These are phyloP conservation scores for Narcine bancroftii DNA, from an alignment of 2,113 vertebrate species.

Conservation along the genomic window DNA sequence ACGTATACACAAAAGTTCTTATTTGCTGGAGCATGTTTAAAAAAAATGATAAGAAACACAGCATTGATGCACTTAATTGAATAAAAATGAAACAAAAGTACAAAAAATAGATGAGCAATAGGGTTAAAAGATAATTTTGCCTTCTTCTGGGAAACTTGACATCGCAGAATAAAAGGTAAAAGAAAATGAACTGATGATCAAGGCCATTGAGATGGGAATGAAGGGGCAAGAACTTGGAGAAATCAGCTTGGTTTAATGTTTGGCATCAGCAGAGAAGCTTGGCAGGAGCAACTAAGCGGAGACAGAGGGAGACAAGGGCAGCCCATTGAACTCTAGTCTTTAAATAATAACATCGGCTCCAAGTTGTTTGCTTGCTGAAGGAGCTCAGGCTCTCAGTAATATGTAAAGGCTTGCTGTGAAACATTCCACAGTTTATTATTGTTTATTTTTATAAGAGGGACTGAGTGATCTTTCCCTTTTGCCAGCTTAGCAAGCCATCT, in stretches of 20 bases:
- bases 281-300: neutral
- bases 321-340: slow-evolving; percentile 8
- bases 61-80: too few species aligned
- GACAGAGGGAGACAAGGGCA: slow-evolving; percentile 10
- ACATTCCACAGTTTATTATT: slow-evolving; percentile 33
- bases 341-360: slow-evolving; percentile 13
- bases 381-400: slow-evolving; percentile 17
- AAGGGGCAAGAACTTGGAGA: neutral
- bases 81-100: too few species aligned
- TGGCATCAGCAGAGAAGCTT: neutral
- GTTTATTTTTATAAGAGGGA: slow-evolving; percentile 32
- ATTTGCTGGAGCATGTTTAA: too few species aligned
- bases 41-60: too few species aligned
- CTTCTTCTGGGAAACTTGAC: neutral
- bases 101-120: too few species aligned
- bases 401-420: slow-evolving; percentile 15
- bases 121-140: too few species aligned
- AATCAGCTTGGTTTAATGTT: neutral
- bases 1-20: too few species aligned
- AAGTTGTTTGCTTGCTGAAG: slow-evolving; percentile 21
- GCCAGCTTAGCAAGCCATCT: slow-evolving; percentile 15
- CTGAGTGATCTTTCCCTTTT: slow-evolving; percentile 29
- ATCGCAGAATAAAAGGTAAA: neutral
- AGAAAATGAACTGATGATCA: neutral
- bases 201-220: neutral